Percentiles rank a stretch among this genome's conserved stretches.
phyloP scores from a whole-genome alignment of 2,888 invertebrate species.

The Oligia fasciuncula region DNA sequence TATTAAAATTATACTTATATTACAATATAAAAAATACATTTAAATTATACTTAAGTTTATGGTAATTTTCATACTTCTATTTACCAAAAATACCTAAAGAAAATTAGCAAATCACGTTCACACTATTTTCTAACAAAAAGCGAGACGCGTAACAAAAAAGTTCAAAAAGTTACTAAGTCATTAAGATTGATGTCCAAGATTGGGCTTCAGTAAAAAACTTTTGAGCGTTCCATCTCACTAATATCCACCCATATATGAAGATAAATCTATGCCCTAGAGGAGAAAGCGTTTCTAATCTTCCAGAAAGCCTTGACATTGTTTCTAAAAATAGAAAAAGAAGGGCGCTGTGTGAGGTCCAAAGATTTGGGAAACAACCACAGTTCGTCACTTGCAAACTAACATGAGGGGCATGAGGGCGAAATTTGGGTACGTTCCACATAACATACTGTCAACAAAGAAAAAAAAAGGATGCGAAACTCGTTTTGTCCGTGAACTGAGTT shows the following conservation, averaged over 20 bases:
- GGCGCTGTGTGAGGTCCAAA: constrained; percentile 47
- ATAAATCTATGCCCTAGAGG: constrained; percentile 62
- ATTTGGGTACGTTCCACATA: constrained; percentile 18
- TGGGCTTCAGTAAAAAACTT: constrained; percentile 57
- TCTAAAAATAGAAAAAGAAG: constrained; percentile 59
- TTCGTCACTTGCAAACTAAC: constrained; percentile 29
- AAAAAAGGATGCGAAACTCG: constrained; percentile 1
- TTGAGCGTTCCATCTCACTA: constrained; percentile 52
- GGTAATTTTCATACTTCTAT: not conserved
- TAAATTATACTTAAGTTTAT: too few species aligned
- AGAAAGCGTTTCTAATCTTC: constrained; percentile 64
- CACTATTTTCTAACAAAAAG: constrained; percentile 37
- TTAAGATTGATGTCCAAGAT: constrained; percentile 62
- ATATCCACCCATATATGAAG: constrained; percentile 60
- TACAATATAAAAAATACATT: too few species aligned
- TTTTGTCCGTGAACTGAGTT: not conserved
- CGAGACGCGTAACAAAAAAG: constrained; percentile 40
- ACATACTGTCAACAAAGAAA: constrained; percentile 20
- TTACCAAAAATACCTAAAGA: constrained; percentile 8
- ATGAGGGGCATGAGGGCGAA: constrained; percentile 15
- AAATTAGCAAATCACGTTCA: constrained; percentile 34
- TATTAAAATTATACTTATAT: too few species aligned
- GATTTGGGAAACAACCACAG: constrained; percentile 43
- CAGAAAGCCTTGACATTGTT: constrained; percentile 66
- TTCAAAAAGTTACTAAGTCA: constrained; percentile 59